Evolutionary conservation across 2,888 invertebrate species (phyloP), one percentile per base, ranked within the genome.

Genomic region (Lasioglossum malachurum): DNA sequence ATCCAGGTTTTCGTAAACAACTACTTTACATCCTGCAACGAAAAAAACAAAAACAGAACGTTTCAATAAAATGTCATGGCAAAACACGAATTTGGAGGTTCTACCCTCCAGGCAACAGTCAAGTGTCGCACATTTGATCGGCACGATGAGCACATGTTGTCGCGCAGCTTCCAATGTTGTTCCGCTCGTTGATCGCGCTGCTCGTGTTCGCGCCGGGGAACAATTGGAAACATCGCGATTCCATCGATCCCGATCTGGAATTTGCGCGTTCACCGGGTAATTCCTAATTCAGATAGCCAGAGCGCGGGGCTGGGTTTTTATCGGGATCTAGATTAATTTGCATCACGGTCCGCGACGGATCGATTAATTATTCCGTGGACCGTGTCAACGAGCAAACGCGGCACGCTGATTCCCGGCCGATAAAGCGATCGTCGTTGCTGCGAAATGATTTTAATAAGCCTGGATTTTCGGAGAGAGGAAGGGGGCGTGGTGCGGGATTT

Each of bases 341-440:
- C 41, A 14, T 80, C 8, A 23, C 23, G 27, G 23, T 75, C 38
- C 7, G 31, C 35, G 31, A 4, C 4, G 27, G 12, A 27, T 10
- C n/a, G 41, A 83, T 23, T 60, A 75, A 80, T 80, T 73, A 67
- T 64, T 41, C n/a, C 23, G 19, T 10, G 44, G 14, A n/a, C 44
- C 46, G 27, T 38, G 60, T 27, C 16, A 53, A 19, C 67, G 35
- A 23, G 35, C 23, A 67, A 35, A 38, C 35, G 67, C 10, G 35
- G 23, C 19, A 1, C 16, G 60, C 0, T 4, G 14, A 31, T 5
- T 2, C 0, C 7, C 31, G 16, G 7, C 10, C 10, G 19, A 71
- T 35, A 8, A 80, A 72, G 57, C 57, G 14, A 16, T 38, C n/a
- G 27, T 46, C 49, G 23, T 7, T 1, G 27, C 31, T 31, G 16